Conservation (phyloP, 2,888 invertebrate genomes). For the Leptopilina myrica region DNA sequence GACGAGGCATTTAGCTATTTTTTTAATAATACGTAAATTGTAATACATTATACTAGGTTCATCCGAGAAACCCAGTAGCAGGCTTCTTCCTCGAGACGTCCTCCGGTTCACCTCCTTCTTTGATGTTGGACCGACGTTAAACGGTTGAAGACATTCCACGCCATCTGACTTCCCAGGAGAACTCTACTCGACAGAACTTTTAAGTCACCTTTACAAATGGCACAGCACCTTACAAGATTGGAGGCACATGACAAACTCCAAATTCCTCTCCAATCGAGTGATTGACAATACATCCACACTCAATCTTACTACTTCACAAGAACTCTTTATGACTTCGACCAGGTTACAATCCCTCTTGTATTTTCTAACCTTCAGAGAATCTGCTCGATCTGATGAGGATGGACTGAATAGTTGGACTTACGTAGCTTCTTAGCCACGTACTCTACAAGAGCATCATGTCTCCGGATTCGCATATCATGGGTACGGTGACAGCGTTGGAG, state of each 20-base stretch:
- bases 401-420: slow-evolving; percentile 38
- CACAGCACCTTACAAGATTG: not conserved
- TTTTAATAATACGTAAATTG: too few relatives aligned
- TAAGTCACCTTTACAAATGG: slow-evolving; percentile 44
- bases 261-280: slow-evolving; percentile 53
- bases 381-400: slow-evolving; percentile 54
- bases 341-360: not conserved
- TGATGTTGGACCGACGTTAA: not conserved
- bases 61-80: too few relatives aligned
- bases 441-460: slow-evolving; percentile 64
- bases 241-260: slow-evolving; percentile 50
- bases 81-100: too few relatives aligned
- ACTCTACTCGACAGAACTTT: slow-evolving; percentile 49
- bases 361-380: slow-evolving; percentile 20
- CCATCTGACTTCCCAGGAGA: slow-evolving; percentile 36
- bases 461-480: slow-evolving; percentile 65
- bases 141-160: slow-evolving; percentile 26
- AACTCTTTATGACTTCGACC: slow-evolving; percentile 56
- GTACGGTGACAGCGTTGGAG: slow-evolving; percentile 67
- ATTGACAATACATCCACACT: slow-evolving; percentile 41
- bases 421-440: slow-evolving; percentile 55
- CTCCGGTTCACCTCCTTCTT: too few relatives aligned
- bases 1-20: too few relatives aligned
- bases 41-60: too few relatives aligned
- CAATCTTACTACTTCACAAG: slow-evolving; percentile 56